Evolutionary conservation across 2,888 invertebrate species (phyloP), one percentile per base, ranked within the genome.

Genomic region (Mechanitis messenoides): DNA sequence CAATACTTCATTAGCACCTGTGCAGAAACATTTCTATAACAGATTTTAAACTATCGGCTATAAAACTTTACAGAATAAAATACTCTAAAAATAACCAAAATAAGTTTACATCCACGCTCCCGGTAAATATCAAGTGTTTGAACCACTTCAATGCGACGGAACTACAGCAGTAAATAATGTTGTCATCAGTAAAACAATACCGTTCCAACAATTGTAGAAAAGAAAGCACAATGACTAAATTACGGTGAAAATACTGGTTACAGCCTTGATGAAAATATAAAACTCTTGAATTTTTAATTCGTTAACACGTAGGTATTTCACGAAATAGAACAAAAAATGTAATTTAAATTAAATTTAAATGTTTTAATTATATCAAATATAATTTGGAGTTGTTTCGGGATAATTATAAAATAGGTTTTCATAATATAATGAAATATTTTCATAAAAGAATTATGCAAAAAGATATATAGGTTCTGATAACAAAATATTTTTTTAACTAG

Each of bases 171-270:
- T 31, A 50, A 50, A 50, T 50, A 50, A 50, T 50, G 50, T 50
- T 56, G 42, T 55, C 55, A 56, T 55, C 60, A 42, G 56, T 53
- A 62, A 62, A 62, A 62, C 59, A 59, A 56, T 59, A 62, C 62
- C 46, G 59, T 59, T 53, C 59, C 53, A n/a, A 47, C 46, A 56
- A 62, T 62, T 62, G 62, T 62, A 47, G 59, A 56, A 59, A 54
- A 56, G 56, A 33, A 56, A 59, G 42, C 54, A 62, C 59, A 62
- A 62, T 59, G 59, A 59, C 50, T 62, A 62, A 62, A 62, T 62
- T 59, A 56, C 62, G 31, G 50, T 11, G 58, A 45, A 20, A 62
- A 54, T 28, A 54, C 62, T 53, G 54, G 62, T 56, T 59, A 59
- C 59, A 57, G 56, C 59, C 62, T 59, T 59, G 45, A 56, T 59